Conservation (phyloP, 2,888 invertebrate species). For the Ectemnius continuus region DNA sequence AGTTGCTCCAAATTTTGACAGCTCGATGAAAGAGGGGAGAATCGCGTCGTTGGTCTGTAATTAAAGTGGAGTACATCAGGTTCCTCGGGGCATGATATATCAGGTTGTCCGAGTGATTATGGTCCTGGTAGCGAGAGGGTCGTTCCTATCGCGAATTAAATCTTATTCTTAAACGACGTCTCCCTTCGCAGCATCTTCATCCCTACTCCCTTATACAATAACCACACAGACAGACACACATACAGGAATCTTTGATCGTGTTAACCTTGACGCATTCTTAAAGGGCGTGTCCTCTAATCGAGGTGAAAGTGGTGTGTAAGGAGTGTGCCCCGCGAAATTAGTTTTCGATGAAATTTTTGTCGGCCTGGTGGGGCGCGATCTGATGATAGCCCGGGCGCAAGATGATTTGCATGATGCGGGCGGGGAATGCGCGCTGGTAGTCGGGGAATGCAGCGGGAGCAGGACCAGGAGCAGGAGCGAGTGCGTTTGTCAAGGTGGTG, state of each 20-base stretch:
- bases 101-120: constrained; percentile 61
- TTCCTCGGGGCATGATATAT: constrained; percentile 55
- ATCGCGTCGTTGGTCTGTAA: constrained; percentile 44
- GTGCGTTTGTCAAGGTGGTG: background rate
- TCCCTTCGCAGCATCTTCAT: constrained; percentile 1
- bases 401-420: constrained; percentile 47
- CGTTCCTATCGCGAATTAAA: constrained; percentile 67
- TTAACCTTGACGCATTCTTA: constrained; percentile 11
- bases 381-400: constrained; percentile 30
- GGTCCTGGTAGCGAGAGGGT: constrained; percentile 57
- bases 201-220: constrained; percentile 22
- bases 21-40: background rate
- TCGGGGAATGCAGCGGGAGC: constrained; percentile 13
- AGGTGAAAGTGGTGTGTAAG: constrained; percentile 52
- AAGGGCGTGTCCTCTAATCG: constrained; percentile 51
- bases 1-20: background rate
- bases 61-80: constrained; percentile 52
- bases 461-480: constrained; percentile 4
- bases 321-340: constrained; percentile 45
- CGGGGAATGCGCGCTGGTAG: constrained; percentile 35
- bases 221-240: constrained; percentile 6
- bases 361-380: constrained; percentile 9
- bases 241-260: background rate
- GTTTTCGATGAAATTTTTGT: constrained; percentile 47
- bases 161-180: constrained; percentile 60